Conservation (phyloP, 1,140 invertebrate species). For the Aphidius gifuensis region DNA sequence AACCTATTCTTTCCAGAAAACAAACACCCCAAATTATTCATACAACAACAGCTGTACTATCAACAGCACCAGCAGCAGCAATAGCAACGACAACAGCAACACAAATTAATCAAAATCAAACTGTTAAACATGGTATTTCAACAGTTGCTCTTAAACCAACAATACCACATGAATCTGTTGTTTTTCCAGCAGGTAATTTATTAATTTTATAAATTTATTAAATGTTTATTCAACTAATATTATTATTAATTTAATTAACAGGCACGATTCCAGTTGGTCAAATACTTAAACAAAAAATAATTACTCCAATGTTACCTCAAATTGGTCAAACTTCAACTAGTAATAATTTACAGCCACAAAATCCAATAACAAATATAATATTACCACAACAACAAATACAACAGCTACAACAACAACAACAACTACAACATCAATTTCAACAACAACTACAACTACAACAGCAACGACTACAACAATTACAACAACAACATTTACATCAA, state of each 20-base stretch:
- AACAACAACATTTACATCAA: constrained; percentile 21
- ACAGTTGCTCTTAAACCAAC: constrained; percentile 50
- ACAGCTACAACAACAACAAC: constrained; percentile 37
- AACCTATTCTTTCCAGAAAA: constrained; percentile 49
- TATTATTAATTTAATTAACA: constrained; percentile 17
- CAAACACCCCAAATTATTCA: constrained; percentile 48
- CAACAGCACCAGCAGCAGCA: background rate
- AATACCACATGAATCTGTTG: constrained; percentile 45
- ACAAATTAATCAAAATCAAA: constrained; percentile 14
- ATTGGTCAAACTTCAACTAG: constrained; percentile 50
- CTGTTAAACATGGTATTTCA: no score
- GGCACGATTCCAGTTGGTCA: constrained; percentile 43
- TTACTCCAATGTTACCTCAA: constrained; percentile 50
- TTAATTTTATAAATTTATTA: background rate
- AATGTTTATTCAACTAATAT: constrained; percentile 7
- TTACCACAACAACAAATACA: constrained; percentile 46
- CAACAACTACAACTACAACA: background rate
- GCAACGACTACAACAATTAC: background rate
- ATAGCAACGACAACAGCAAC: background rate
- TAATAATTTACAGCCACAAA: constrained; percentile 42
- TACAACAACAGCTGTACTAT: background rate
- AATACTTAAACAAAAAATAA: constrained; percentile 54
- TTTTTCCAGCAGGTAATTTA: constrained; percentile 45
- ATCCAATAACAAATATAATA: constrained; percentile 53
- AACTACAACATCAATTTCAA: background rate